Conservation (phyloP, 2,797 vertebrate species). For the Macropus fuliginosus region DNA sequence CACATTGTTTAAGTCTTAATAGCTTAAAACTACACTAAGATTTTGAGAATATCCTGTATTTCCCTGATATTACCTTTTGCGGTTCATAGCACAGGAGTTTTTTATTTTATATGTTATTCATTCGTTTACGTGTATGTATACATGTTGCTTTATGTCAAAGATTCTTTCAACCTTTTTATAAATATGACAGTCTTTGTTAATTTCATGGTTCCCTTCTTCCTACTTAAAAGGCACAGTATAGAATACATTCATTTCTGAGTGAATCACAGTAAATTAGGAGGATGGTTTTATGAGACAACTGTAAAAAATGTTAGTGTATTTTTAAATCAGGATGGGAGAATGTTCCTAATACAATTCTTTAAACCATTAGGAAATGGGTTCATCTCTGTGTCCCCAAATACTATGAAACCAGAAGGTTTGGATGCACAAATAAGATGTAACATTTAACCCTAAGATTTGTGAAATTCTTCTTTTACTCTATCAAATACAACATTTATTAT, state of each 20-base stretch:
- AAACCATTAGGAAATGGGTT: background rate
- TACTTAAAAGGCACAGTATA: background rate
- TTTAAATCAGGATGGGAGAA: background rate
- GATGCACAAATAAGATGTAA: background rate
- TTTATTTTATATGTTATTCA: background rate
- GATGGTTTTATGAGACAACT: background rate
- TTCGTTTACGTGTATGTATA: background rate
- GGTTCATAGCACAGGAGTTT: background rate
- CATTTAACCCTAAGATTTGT: background rate
- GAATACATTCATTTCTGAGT: background rate
- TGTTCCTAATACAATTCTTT: background rate
- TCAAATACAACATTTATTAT: background rate
- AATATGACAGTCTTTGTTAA: background rate
- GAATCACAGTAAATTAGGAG: background rate
- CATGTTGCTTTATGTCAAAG: background rate
- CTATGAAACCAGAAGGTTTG: background rate
- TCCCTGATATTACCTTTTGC: background rate
- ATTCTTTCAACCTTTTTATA: background rate
- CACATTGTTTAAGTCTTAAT: background rate
- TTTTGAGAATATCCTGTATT: background rate
- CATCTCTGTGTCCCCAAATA: background rate
- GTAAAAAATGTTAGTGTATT: background rate
- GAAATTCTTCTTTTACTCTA: background rate
- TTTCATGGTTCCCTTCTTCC: background rate
- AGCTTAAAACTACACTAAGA: background rate